Evolutionary conservation across 2,113 vertebrate species (phyloP), one percentile per base, ranked within the genome.

Genomic region (Macroglossus sobrinus): DNA sequence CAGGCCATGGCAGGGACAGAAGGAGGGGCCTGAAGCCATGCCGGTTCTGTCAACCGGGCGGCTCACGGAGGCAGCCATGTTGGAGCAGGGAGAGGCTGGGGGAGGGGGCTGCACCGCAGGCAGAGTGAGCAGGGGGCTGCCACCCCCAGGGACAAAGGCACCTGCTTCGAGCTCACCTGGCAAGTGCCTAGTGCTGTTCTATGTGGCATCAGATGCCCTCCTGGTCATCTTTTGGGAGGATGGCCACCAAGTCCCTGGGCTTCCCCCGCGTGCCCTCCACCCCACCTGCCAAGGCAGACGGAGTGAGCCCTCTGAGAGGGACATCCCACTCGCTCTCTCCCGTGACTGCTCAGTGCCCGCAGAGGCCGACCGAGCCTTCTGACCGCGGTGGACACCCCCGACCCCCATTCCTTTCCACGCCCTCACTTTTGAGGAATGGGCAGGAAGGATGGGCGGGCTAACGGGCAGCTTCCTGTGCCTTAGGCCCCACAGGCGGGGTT

Each of bases 51-150:
- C 89, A 30, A 5, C 55, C 21, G 11, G 45, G 45, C 2, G 43
- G 69, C 38, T 47, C 24, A 0, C 6, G 16, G 3, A 15, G n/a
- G 43, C 1, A 9, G 8, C 2, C 4, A 4, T 7, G 5, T 3
- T 22, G 16, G 43, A 35, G 9, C 45, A 9, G 12, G 33, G 66
- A 66, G 88, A 40, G 38, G 26, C 24, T 0, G 33, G 10, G 19
- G 45, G 45, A 2, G 16, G 80, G n/a, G 22, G 63, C 71, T 45
- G n/a, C 33, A 6, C 45, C 9, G 0, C 4, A 3, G 75, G 24
- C 35, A 13, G 24, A 57, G 40, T 15, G 59, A 50, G 33, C 50
- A 13, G 89, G 63, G 21, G 6, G 28, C 33, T 7, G 43, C 28
- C 30, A 33, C 53, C 4, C 0, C 43, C 13, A 1, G 80, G 43